phyloP scores from a whole-genome alignment of 2,888 invertebrate species.

The Eugnorisma glareosa region DNA sequence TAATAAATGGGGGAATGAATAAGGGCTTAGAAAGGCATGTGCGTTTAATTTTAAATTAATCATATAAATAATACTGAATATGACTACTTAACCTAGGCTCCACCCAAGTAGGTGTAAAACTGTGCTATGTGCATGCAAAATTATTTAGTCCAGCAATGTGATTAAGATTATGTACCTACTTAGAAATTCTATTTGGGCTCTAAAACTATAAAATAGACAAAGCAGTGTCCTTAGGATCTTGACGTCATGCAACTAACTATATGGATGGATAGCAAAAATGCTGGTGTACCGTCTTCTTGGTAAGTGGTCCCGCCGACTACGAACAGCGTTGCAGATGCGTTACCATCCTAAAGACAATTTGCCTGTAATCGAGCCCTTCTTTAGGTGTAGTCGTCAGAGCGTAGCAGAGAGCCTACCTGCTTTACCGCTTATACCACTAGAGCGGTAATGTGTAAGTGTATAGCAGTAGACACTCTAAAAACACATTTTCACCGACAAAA shows the following conservation, averaged over 20 bases:
- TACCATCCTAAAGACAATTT: not conserved
- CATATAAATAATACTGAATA: not conserved
- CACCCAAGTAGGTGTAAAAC: not conserved
- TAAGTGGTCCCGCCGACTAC: not conserved
- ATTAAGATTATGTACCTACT: not conserved
- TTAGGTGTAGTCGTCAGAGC: not conserved
- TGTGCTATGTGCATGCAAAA: not conserved
- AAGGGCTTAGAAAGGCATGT: constrained; percentile 2
- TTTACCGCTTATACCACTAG: not conserved
- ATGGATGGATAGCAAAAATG: not conserved
- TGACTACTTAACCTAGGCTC: too few species aligned
- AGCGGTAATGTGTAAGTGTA: not conserved
- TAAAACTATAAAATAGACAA: not conserved
- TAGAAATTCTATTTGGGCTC: not conserved
- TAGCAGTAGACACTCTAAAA: not conserved
- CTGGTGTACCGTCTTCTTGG: not conserved
- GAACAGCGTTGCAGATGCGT: not conserved
- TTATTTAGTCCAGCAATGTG: not conserved
- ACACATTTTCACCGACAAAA: not conserved
- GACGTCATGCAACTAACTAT: not conserved
- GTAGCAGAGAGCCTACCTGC: not conserved
- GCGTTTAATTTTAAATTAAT: constrained; percentile 22
- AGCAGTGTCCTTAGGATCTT: not conserved
- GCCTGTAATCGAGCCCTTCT: not conserved
- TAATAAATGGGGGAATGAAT: constrained; percentile 34